Conservation (phyloP, 1,140 invertebrate genomes). For the Yoshiicerus persimilis region DNA sequence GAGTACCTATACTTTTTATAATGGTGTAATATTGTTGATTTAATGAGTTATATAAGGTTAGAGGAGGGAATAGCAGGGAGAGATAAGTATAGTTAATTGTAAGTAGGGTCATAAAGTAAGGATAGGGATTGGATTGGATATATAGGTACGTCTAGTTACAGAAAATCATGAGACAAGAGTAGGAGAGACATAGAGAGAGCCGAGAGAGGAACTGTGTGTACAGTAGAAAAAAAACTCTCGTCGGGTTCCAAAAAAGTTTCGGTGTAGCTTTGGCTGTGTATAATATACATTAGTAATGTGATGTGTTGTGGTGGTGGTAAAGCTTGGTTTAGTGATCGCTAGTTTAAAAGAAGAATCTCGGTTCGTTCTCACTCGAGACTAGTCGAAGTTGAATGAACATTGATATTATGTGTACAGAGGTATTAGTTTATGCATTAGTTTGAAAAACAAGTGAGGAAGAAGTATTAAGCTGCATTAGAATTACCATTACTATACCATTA, state of each 20-base stretch:
- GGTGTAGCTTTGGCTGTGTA: constrained; percentile 14
- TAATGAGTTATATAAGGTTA: not conserved
- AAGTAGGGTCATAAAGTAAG: not conserved
- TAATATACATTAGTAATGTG: not conserved
- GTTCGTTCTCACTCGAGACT: not conserved
- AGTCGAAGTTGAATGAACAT: not conserved
- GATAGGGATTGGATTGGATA: not conserved
- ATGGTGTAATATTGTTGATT: no score
- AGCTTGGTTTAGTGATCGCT: not conserved
- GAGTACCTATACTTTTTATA: no score
- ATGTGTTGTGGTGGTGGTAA: not conserved
- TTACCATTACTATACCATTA: not conserved
- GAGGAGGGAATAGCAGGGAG: no score
- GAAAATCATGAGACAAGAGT: not conserved
- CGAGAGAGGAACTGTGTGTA: not conserved
- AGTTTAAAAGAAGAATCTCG: not conserved
- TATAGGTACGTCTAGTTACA: not conserved
- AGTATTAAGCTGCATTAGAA: not conserved
- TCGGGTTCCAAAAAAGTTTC: constrained; percentile 19
- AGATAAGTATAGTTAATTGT: no score
- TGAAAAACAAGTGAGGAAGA: not conserved
- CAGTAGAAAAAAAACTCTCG: not conserved
- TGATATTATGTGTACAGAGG: not conserved
- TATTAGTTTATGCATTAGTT: not conserved
- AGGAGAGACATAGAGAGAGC: not conserved